Base-by-base conservation (phyloP, 1,140 invertebrate species). In the Papilio dardanus region DNA sequence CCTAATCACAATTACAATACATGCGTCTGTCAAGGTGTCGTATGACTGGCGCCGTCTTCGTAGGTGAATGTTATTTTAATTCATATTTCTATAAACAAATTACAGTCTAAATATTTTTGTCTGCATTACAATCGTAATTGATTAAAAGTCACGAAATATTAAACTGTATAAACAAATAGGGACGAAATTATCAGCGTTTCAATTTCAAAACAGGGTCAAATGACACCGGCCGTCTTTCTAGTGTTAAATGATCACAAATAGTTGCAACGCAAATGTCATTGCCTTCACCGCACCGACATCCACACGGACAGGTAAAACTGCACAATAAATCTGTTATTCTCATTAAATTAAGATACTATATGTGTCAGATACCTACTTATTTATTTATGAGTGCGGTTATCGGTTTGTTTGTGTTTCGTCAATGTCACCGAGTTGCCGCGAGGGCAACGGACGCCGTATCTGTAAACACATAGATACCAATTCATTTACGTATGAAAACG, bases 351-450 rank as follows among this genome's bases (percentile, higher is more conserved):
- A 76, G 42, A 74, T 50, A 62, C 69, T 58, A 71, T 76, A 58
- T 83, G 80, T 84, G 78, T 79, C 79, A 83, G 79, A 79, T 83
- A 86, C 76, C 74, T 83, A 87, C 79, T 77, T 86, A 85, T 84
- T 85, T 86, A 81, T 86, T 83, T 85, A 83, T 86, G 75, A 62
- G 54, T 87, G 80, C 78, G 76, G 79, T 90, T 92, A 92, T 91
- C 91, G 87, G 81, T 84, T 83, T 92, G 85, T 92, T 91, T 91
- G 86, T 87, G 87, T 84, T 87, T 78, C 82, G 86, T 92, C 91
- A 93, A 93, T 93, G 91, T 93, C 91, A 92, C 89, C 83, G 90
- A 89, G 88, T 89, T 89, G 89, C 80, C 78, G 86, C 80, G 85
- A 88, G 91, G 90, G 88, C 91, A 92, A 91, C 87, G 91, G 83